Base-by-base conservation (phyloP, 2,888 invertebrate species). In the Creontiades dilutus region DNA sequence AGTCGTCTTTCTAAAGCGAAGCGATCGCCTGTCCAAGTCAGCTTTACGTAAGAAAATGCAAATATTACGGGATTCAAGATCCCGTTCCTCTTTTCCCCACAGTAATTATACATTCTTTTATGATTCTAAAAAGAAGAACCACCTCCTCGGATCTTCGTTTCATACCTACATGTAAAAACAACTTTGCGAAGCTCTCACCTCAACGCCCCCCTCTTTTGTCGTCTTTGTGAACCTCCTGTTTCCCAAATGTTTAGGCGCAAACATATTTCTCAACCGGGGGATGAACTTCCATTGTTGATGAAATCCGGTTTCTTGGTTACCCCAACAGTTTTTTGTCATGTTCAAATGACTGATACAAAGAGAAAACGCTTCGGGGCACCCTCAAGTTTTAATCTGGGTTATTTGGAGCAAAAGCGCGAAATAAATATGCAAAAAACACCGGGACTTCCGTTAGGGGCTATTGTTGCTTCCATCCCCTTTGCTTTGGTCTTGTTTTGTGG, bases 101-200 rank as follows among this genome's bases (percentile, higher is more conserved):
- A 27, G 52, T 82, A 48, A 48, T 82, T 52, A 82, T 82, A 68
- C 52, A 82, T 82, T 82, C 82, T 52, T 82, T 82, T 82, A 48
- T 82, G 37, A 19, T 27, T 52, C 52, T 52, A 13, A 27, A 27
- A 52, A 52, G 19, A 19, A 48, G 48, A 52, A 19, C 48, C 46
- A n/a, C 47, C 81, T 47, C n/a, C 48, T n/a, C 81, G n/a, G 37
- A 47, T 48, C 37, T 37, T 37, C 19, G 47, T n/a, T 82, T 82
- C 27, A 82, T 82, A 82, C 37, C 3, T 82, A 52, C 82, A 82
- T 82, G 52, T 82, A 52, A 82, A 82, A 82, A 82, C 82, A 52
- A 48, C 48, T 19, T 48, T 52, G 47, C 27, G 82, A 52, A 52
- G 47, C 47, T 81, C 81, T 81, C 81, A 16, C 82, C 52, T 52